Evolutionary conservation across 2,888 invertebrate species (phyloP).

Genomic region (Diadegma fenestrale): DNA sequence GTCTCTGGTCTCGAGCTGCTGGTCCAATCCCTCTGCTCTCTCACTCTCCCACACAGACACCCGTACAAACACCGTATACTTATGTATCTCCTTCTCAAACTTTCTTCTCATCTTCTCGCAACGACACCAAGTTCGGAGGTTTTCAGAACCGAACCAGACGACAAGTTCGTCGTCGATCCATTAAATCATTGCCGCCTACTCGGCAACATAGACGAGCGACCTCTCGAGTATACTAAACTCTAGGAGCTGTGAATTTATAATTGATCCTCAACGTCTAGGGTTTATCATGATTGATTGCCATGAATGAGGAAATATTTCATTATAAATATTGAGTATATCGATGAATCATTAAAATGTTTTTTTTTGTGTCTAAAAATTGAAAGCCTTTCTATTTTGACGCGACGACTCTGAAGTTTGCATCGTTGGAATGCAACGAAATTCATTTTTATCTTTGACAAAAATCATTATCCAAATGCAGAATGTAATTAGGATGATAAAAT

Average conservation of each 20-base stretch:
- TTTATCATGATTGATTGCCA: slow-evolving; percentile 30
- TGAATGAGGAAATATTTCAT: slow-evolving; percentile 43
- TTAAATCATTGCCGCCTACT: slow-evolving; percentile 36
- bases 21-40: slow-evolving; percentile 17
- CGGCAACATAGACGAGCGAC: slow-evolving; percentile 11
- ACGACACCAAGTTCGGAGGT: slow-evolving; percentile 3
- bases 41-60: not conserved
- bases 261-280: slow-evolving; percentile 47
- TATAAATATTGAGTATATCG: slow-evolving; percentile 8
- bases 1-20: slow-evolving; percentile 56
- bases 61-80: not conserved
- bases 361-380: not conserved
- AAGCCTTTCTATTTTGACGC: not conserved
- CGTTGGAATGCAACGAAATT: too few species aligned
- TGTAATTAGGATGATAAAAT: too few species aligned
- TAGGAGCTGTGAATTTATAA: slow-evolving; percentile 60
- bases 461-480: too few species aligned
- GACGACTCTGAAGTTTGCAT: too few species aligned
- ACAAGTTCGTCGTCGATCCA: slow-evolving; percentile 46
- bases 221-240: slow-evolving; percentile 16
- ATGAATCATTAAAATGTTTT: not conserved
- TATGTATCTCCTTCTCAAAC: not conserved
- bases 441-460: too few species aligned
- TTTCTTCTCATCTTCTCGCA: slow-evolving; percentile 5
- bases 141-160: slow-evolving; percentile 48